These are phyloP conservation scores for Apeltes quadracus DNA, from an alignment of 2,113 vertebrate species.

Conservation along the genomic window DNA sequence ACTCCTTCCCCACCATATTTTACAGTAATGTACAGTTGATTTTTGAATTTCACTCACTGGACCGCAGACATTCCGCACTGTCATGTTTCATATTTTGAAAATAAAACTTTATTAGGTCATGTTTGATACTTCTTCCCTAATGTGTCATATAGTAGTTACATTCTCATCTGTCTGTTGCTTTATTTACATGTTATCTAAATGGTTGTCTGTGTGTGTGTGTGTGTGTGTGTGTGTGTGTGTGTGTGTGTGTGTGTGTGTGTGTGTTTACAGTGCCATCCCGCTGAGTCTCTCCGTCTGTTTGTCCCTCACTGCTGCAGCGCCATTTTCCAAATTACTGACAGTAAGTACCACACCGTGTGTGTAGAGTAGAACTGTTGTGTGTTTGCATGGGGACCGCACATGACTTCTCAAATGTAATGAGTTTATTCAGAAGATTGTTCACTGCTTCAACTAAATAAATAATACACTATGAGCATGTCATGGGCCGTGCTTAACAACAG, in stretches of 20 bases:
- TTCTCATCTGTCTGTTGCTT: not conserved
- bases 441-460: not conserved
- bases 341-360: constrained; percentile 83
- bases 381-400: constrained; percentile 8
- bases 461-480: not conserved
- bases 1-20: not conserved
- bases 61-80: not conserved
- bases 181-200: constrained; percentile 1
- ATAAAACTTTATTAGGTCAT: not conserved
- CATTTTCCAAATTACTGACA: constrained; percentile 91
- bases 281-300: constrained; percentile 93
- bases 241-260: constrained; percentile 34
- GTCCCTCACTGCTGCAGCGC: constrained; percentile 93
- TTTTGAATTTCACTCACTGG: not conserved
- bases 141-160: not conserved
- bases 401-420: constrained; percentile 6
- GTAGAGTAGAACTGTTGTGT: not conserved
- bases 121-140: not conserved
- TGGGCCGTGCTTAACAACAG: not conserved
- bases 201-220: constrained; percentile 33
- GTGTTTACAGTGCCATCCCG: constrained; percentile 90
- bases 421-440: constrained; percentile 12
- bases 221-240: constrained; percentile 16
- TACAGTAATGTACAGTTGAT: no score
- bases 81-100: not conserved